Evolutionary conservation across 2,113 vertebrate genomes (phyloP).

Genomic region (Reinhardtius hippoglossoides): DNA sequence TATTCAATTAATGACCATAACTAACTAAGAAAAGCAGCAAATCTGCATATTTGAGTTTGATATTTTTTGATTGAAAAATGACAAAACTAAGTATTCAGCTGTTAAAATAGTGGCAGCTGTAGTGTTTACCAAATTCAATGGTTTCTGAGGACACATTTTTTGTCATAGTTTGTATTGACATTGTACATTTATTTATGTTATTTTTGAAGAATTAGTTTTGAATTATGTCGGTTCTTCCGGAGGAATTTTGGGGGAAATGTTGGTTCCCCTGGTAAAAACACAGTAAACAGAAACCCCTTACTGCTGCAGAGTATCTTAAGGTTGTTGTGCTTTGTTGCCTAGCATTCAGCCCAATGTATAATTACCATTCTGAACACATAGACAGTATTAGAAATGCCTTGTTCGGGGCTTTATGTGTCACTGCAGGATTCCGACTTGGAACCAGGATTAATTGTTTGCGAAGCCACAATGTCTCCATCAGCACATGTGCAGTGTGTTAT

Average conservation of each 20-base stretch:
- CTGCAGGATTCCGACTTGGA: slow-evolving; percentile 5
- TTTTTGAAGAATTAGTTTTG: too few species aligned
- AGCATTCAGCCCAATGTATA: background rate
- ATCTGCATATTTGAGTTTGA: background rate
- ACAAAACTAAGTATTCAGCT: too few species aligned
- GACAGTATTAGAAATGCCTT: background rate
- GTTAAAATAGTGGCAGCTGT: too few species aligned
- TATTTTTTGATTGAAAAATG: background rate
- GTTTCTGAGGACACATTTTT: too few species aligned
- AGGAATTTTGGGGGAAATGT: too few species aligned
- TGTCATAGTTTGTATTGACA: too few species aligned
- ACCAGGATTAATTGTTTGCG: slow-evolving; percentile 6
- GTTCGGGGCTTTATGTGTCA: background rate
- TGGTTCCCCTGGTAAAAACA: background rate
- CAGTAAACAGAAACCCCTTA: background rate
- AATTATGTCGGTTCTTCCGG: too few species aligned
- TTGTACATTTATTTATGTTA: background rate
- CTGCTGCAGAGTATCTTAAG: background rate
- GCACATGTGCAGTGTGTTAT: slow-evolving; percentile 16
- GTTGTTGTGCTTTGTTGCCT: background rate
- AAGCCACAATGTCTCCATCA: slow-evolving; percentile 32
- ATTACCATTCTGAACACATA: background rate
- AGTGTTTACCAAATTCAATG: background rate
- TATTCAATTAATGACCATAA: background rate
- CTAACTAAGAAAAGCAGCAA: background rate